phyloP scores from a whole-genome alignment of 1,140 invertebrate species.

The Nixonia krombeini region DNA sequence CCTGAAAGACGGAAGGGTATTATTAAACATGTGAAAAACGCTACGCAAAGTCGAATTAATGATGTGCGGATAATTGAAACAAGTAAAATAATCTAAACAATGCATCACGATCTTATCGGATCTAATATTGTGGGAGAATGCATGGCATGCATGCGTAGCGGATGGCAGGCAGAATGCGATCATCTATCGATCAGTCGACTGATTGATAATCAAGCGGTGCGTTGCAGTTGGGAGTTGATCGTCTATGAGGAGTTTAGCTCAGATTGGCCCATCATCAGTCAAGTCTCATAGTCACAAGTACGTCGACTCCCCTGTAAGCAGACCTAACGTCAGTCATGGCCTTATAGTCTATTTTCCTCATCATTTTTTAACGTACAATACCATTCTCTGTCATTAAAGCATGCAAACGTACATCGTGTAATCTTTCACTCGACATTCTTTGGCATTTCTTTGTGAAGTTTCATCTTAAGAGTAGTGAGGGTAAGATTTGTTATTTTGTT shows the following conservation, averaged over 20 bases:
- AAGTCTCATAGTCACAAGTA: conserved; percentile 70
- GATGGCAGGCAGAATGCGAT: conserved; percentile 55
- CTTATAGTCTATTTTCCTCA: conserved; percentile 9
- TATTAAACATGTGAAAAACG: background rate
- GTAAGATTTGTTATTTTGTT: too few relatives aligned
- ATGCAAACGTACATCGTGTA: too few relatives aligned
- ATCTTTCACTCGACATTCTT: background rate
- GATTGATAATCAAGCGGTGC: conserved; percentile 58
- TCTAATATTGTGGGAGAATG: conserved; percentile 42
- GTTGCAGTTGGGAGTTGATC: conserved; percentile 59
- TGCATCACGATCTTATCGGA: conserved; percentile 23
- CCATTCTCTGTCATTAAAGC: too few relatives aligned
- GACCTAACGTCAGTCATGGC: conserved; percentile 60
- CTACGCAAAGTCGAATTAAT: background rate
- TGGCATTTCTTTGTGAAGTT: too few relatives aligned
- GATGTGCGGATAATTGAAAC: background rate
- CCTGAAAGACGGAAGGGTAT: background rate
- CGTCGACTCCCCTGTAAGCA: conserved; percentile 71
- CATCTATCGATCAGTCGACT: conserved; percentile 52
- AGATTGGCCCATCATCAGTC: conserved; percentile 61
- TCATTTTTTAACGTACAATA: background rate
- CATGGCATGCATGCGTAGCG: conserved; percentile 53
- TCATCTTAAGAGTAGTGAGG: too few relatives aligned
- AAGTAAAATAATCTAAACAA: conserved; percentile 15
- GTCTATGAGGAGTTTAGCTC: conserved; percentile 55